phyloP scores from a whole-genome alignment of 2,797 vertebrate genomes.

The Danio albolineatus region DNA sequence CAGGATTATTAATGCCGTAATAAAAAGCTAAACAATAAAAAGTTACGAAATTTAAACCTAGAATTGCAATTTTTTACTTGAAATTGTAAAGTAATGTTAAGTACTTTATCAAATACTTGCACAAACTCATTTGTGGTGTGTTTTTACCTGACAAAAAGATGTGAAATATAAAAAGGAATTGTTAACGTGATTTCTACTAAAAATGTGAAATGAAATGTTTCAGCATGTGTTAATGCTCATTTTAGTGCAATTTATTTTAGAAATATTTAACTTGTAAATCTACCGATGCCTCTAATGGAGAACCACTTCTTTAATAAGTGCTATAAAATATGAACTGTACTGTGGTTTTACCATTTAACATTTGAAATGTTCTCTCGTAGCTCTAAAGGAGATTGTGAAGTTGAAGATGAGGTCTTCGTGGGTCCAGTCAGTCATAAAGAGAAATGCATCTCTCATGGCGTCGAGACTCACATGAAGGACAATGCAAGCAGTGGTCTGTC shows the following conservation, averaged over 20 bases:
- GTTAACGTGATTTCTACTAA: no score
- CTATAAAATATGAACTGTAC: neutral
- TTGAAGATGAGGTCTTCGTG: slow-evolving; percentile 87
- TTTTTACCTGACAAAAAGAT: no score
- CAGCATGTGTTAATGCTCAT: no score
- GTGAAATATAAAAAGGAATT: no score
- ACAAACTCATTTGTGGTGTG: no score
- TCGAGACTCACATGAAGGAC: slow-evolving; percentile 56
- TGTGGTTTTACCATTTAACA: neutral
- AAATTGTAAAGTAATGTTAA: no score
- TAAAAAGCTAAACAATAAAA: neutral
- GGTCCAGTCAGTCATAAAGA: slow-evolving; percentile 82
- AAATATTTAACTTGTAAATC: no score
- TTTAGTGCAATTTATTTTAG: no score
- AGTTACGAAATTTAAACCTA: neutral
- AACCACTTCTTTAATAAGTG: neutral
- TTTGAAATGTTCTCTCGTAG: slow-evolving; percentile 66
- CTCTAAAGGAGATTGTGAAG: slow-evolving; percentile 75
- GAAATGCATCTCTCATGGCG: slow-evolving; percentile 73
- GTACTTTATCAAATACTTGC: no score
- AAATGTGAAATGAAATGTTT: no score
- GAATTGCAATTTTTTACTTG: no score
- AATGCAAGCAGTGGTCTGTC: slow-evolving; percentile 19
- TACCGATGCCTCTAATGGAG: no score
- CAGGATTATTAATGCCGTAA: neutral